These are phyloP conservation scores for Linnaemya tessellans DNA, from an alignment of 2,888 invertebrate genomes.

Conservation along the genomic window DNA sequence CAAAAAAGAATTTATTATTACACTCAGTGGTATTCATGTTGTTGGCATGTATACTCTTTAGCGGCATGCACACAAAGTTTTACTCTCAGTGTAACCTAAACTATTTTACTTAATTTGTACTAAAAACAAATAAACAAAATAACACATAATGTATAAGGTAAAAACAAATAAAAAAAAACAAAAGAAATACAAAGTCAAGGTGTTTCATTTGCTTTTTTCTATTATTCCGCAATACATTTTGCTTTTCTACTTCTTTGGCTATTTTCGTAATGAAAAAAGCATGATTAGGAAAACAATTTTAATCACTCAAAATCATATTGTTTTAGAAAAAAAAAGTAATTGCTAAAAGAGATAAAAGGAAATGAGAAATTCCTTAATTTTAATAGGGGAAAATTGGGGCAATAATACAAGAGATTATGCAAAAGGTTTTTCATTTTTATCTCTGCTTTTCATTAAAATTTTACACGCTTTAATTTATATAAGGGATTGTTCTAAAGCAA, in stretches of 20 bases:
- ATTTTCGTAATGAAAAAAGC: constrained; percentile 28
- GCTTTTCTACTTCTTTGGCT: constrained; percentile 6
- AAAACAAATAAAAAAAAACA: neutral
- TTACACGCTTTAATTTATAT: neutral
- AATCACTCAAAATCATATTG: constrained; percentile 35
- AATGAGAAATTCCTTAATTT: constrained; percentile 4
- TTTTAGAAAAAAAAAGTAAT: constrained; percentile 3
- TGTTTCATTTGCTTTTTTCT: constrained; percentile 20
- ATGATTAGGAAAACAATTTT: constrained; percentile 34
- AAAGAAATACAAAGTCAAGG: constrained; percentile 57
- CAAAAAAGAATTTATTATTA: too few relatives aligned
- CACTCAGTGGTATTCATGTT: too few relatives aligned
- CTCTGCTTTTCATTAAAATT: neutral
- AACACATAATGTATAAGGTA: neutral
- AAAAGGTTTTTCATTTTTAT: neutral
- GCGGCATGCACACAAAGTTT: neutral
- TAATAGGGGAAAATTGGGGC: neutral
- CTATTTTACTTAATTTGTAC: constrained; percentile 26
- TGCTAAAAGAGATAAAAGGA: neutral
- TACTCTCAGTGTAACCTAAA: constrained; percentile 13
- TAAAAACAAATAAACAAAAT: constrained; percentile 35
- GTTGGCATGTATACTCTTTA: too few relatives aligned
- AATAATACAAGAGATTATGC: neutral
- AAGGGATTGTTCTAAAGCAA: neutral
- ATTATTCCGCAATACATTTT: constrained; percentile 7